Evolutionary conservation across 2,888 invertebrate genomes (phyloP).

Genomic region (Meiosimyza decipiens): DNA sequence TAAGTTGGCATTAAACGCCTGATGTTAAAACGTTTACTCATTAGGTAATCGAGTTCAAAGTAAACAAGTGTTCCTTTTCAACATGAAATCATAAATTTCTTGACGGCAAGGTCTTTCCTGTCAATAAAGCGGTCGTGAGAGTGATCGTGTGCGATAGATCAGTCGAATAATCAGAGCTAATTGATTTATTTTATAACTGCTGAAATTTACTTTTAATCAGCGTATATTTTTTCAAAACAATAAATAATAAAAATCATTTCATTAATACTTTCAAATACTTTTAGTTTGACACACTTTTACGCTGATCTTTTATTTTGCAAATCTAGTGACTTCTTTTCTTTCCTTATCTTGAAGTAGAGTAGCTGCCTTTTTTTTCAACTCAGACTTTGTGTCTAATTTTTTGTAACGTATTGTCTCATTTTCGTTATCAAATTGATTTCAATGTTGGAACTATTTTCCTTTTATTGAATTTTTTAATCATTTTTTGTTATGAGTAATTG

Average conservation of each 20-base stretch:
- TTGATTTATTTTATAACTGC: too few species aligned
- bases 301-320: background rate
- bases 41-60: background rate
- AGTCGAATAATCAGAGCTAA: too few species aligned
- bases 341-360: too few species aligned
- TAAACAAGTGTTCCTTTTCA: background rate
- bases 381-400: constrained; percentile 11
- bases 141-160: background rate
- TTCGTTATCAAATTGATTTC: constrained; percentile 8
- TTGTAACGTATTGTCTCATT: background rate
- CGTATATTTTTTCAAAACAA: background rate
- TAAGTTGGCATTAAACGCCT: too few species aligned
- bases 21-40: background rate
- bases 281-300: constrained; percentile 5
- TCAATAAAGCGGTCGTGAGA: background rate
- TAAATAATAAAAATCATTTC: background rate
- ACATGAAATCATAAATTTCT: background rate
- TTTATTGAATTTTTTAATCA: background rate
- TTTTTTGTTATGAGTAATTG: background rate
- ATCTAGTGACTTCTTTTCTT: background rate
- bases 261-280: background rate
- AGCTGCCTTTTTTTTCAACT: background rate
- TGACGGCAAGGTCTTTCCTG: background rate
- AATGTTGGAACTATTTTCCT: constrained; percentile 20
- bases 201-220: too few species aligned